Base-by-base conservation (phyloP, 2,888 invertebrate species). In the Philereme transversata region DNA sequence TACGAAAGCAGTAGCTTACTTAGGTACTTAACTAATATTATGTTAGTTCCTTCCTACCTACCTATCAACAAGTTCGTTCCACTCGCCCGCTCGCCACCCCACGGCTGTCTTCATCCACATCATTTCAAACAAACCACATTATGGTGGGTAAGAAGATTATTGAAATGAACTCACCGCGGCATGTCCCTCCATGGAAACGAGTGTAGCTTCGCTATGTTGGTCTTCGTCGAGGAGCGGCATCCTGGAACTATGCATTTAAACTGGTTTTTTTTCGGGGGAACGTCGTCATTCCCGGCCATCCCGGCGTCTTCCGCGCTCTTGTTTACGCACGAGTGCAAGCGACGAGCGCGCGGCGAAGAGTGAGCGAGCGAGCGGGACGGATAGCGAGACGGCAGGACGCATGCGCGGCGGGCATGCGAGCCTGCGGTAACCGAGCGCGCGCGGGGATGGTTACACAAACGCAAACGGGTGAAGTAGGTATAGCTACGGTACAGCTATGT, bases 111-210 rank as follows among this genome's bases (percentile, higher is more conserved):
- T 5, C 36, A 36, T 36, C 5, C 5, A 5, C 7, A 36, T 36
- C 36, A 36, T 8, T 6, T 5, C 7, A 40, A 40, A 40, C 7
- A 6, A 40, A 22, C 22, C 7, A 40, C 7, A 40, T 6, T 6
- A 6, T 4, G 40, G 40, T 7, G n/a, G n/a, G n/a, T 22, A 40
- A 40, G 40, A 4, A 38, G 7, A 38, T 7, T 40, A 40, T 40
- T 4, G 8, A 8, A 6, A 41, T 22, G 1, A 41, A 50, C 51
- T 62, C 41, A 62, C 62, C 62, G 51, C 4, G 57, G 44, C 58
- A 55, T 57, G 45, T 62, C 62, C 44, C 57, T 50, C 55, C 54
- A 58, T 10, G 62, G 62, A 40, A 62, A 62, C 4, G 62, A 62
- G 41, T 62, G 62, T 6, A 62, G 44, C 51, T 62, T 58, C 10